Percentiles rank a stretch among this genome's conserved stretches.
These are phyloP conservation scores for Anoura caudifer DNA, from an alignment of 2,113 vertebrate genomes.

Conservation along the genomic window DNA sequence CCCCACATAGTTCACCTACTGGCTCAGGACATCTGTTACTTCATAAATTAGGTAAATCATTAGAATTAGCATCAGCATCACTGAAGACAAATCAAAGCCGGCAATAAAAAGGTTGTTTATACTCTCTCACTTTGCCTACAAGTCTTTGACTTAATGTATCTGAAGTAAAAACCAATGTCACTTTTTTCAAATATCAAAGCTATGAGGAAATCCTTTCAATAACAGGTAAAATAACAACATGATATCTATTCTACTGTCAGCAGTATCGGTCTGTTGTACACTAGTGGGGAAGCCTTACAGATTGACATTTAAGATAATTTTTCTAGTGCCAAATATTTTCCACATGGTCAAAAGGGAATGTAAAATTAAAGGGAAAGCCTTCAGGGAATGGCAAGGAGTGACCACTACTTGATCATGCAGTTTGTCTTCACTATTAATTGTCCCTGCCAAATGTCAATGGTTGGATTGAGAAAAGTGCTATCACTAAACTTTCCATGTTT, in stretches of 20 bases:
- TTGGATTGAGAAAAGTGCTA: background rate
- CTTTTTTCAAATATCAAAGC: background rate
- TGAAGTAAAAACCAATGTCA: background rate
- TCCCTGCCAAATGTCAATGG: background rate
- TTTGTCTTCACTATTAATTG: background rate
- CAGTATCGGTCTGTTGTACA: background rate
- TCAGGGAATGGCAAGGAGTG: background rate
- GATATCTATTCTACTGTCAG: background rate
- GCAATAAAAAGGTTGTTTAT: background rate
- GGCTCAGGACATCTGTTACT: background rate
- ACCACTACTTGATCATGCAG: background rate
- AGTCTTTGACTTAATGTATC: background rate
- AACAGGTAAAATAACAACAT: background rate
- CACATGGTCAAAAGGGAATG: background rate
- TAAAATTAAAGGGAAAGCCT: background rate
- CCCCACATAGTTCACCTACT: background rate
- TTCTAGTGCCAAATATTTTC: background rate
- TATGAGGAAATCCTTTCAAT: background rate
- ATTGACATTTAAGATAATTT: background rate
- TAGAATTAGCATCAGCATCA: background rate
- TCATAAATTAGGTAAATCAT: slow-evolving; percentile 22
- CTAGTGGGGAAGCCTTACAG: background rate
- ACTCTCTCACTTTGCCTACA: background rate
- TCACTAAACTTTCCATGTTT: background rate
- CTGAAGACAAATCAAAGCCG: background rate